Conservation (phyloP, 2,113 vertebrate genomes). For the Acanthochromis polyacanthus region DNA sequence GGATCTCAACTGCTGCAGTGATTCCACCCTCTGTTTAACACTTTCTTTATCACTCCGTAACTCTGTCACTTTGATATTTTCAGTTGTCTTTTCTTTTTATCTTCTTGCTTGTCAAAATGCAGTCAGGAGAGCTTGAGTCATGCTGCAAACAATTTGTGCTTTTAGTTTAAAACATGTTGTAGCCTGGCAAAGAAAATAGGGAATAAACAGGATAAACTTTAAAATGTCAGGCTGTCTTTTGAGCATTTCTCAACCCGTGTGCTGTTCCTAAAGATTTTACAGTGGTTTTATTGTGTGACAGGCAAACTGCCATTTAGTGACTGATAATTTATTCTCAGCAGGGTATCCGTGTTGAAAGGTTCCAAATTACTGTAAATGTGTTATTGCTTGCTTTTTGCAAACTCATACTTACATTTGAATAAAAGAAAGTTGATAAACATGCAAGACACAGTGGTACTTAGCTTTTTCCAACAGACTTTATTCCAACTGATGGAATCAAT, state of each 20-base stretch:
- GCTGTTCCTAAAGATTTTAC: not conserved
- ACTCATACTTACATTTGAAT: slow-evolving; percentile 5
- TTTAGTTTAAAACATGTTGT: not conserved
- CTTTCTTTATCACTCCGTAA: slow-evolving; percentile 12
- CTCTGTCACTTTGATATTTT: slow-evolving; percentile 6
- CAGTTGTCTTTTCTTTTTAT: not conserved
- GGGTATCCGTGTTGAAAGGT: slow-evolving; percentile 50
- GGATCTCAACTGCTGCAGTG: slow-evolving; percentile 23
- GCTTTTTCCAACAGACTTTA: not conserved
- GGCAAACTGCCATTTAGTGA: not conserved
- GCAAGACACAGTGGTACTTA: not conserved
- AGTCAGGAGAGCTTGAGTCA: slow-evolving; percentile 21
- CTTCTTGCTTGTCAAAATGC: slow-evolving; percentile 3
- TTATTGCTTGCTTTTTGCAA: slow-evolving; percentile 13
- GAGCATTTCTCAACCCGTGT: slow-evolving; percentile 6
- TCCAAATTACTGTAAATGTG: slow-evolving; percentile 41
- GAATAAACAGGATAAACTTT: slow-evolving; percentile 29
- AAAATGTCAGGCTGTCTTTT: slow-evolving; percentile 54
- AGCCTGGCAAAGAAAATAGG: not conserved
- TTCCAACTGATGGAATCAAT: too few species aligned
- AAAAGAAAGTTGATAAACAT: not conserved
- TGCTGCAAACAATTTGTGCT: not conserved
- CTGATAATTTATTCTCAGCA: slow-evolving; percentile 46
- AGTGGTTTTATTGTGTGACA: not conserved
- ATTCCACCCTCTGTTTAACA: slow-evolving; percentile 54